A percentile compares a stretch with the other conserved stretches of the same genome.
Evolutionary conservation across 1,140 invertebrate species (phyloP).

Genomic region (Gonatopus flavifemur): DNA sequence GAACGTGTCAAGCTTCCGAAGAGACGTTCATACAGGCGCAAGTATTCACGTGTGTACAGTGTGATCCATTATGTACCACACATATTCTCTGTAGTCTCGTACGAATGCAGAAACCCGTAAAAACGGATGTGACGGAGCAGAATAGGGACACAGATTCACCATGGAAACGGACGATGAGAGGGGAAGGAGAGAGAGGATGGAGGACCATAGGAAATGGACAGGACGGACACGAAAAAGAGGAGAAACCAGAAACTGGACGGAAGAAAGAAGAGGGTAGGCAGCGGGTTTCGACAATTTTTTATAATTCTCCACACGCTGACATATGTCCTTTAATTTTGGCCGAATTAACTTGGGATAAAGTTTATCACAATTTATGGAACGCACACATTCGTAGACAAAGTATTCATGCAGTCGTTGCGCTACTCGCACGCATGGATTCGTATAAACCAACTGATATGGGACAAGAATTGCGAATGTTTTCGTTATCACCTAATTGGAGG

Average conservation of each 20-base stretch:
- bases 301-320: conserved; percentile 24
- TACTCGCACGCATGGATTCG: too few species aligned
- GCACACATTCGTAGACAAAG: too few species aligned
- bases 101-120: conserved; percentile 14
- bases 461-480: too few species aligned
- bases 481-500: too few species aligned
- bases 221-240: too few species aligned
- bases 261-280: background rate
- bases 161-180: conserved; percentile 8
- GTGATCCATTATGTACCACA: background rate
- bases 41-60: too few species aligned
- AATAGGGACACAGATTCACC: conserved; percentile 8
- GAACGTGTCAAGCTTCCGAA: too few species aligned
- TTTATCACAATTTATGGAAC: conserved; percentile 21
- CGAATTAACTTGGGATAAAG: conserved; percentile 22
- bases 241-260: too few species aligned
- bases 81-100: background rate
- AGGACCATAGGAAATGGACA: conserved; percentile 7
- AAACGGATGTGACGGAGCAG: conserved; percentile 20
- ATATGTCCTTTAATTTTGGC: conserved; percentile 23
- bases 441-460: too few species aligned
- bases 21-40: too few species aligned
- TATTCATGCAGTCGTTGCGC: too few species aligned
- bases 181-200: background rate
- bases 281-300: conserved; percentile 25